Evolutionary conservation across 2,113 vertebrate species (phyloP).

Genomic region (Hyperoodon ampullatus): DNA sequence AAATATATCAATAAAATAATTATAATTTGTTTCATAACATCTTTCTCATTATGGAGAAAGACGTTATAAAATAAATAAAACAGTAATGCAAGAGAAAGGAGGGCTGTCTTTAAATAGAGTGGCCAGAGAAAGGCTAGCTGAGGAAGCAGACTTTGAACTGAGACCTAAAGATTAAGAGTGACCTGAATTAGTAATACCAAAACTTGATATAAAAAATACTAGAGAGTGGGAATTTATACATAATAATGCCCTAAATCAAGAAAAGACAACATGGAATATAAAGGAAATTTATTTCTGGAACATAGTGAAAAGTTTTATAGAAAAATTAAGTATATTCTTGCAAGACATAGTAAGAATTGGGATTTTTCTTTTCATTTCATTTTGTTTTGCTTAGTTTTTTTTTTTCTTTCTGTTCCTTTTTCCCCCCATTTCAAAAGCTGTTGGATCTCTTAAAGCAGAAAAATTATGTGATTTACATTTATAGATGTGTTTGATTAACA

Average conservation of each 20-base stretch:
- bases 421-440: neutral
- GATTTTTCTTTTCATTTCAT: neutral
- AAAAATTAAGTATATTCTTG: neutral
- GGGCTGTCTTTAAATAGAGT: neutral
- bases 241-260: neutral
- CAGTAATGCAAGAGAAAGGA: neutral
- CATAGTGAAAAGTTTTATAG: neutral
- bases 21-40: neutral
- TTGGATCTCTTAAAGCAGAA: neutral
- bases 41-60: neutral
- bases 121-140: neutral
- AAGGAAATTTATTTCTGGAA: neutral
- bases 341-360: neutral
- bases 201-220: neutral
- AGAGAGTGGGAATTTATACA: neutral
- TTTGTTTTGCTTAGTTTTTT: neutral
- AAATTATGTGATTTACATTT: neutral
- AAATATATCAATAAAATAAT: neutral
- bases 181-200: neutral
- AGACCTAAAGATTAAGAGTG: neutral
- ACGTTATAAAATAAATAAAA: neutral
- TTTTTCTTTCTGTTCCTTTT: neutral
- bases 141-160: neutral
- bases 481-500: neutral
- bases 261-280: neutral